phyloP scores from a whole-genome alignment of 2,113 vertebrate species.

The Pelvicachromis taeniatus region DNA sequence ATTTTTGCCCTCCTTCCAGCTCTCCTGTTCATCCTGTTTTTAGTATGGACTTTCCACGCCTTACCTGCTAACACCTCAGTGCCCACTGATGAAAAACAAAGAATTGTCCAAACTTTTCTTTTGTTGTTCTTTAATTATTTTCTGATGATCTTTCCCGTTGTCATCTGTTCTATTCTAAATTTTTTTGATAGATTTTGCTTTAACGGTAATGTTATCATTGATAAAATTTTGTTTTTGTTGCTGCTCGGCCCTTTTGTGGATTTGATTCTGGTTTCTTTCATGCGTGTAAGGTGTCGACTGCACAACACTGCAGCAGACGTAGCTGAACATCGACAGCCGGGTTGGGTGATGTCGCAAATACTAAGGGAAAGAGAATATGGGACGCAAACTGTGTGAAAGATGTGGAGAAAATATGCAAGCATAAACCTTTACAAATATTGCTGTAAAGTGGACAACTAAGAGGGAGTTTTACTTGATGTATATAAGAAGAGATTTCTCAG shows the following conservation, averaged over 20 bases:
- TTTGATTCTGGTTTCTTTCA: neutral
- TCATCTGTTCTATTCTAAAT: neutral
- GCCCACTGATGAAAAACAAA: neutral
- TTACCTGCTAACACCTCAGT: neutral
- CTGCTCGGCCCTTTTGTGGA: neutral
- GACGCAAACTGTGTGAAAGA: neutral
- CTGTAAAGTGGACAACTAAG: neutral
- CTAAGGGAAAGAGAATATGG: neutral
- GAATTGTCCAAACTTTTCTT: neutral
- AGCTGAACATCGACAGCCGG: neutral
- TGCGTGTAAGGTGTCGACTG: neutral
- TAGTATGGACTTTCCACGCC: neutral
- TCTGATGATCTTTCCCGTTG: neutral
- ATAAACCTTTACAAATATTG: neutral
- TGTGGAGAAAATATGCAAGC: neutral
- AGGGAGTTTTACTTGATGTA: neutral
- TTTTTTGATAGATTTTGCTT: neutral
- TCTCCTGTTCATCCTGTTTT: neutral
- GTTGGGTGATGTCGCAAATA: neutral
- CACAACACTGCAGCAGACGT: neutral
- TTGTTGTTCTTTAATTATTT: neutral
- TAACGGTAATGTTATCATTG: accelerated
- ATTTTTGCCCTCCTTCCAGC: neutral
- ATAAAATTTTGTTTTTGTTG: neutral
- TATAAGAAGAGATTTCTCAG: neutral